These are phyloP conservation scores for Otolemur garnettii DNA, from an alignment of 2,113 vertebrate genomes.

Conservation along the genomic window DNA sequence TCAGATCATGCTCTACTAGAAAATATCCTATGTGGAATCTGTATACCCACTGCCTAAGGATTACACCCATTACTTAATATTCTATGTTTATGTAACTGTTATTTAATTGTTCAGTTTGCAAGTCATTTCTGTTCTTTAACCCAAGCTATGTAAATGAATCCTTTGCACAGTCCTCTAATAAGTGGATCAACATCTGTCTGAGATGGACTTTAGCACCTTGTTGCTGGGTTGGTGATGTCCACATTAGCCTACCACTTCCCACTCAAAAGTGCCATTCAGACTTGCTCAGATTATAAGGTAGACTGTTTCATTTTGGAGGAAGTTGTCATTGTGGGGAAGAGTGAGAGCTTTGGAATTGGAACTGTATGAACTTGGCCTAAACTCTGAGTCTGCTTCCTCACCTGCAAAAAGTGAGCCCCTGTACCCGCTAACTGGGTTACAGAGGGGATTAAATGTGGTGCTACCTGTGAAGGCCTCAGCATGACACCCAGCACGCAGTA, in stretches of 20 bases:
- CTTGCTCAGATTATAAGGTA: neutral
- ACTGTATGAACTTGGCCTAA: slow-evolving; percentile 10
- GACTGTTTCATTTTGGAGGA: neutral
- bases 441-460: neutral
- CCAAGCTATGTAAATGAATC: slow-evolving; percentile 49
- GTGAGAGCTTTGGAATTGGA: slow-evolving; percentile 11
- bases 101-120: neutral
- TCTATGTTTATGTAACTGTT: slow-evolving; percentile 35
- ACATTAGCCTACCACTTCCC: neutral
- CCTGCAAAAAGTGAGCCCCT: neutral
- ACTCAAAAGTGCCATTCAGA: neutral
- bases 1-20: neutral
- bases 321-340: neutral
- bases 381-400: slow-evolving; percentile 31
- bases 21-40: slow-evolving; percentile 18
- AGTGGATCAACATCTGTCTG: slow-evolving; percentile 8
- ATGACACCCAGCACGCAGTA: neutral
- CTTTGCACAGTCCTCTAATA: slow-evolving; percentile 42
- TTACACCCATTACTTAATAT: neutral
- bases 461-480: neutral
- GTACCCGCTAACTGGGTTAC: neutral
- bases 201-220: neutral
- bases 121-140: slow-evolving; percentile 46
- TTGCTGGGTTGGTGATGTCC: neutral
- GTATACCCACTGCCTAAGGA: neutral